Conservation (phyloP, 2,888 invertebrate species). For the Brassicogethes aeneus region DNA sequence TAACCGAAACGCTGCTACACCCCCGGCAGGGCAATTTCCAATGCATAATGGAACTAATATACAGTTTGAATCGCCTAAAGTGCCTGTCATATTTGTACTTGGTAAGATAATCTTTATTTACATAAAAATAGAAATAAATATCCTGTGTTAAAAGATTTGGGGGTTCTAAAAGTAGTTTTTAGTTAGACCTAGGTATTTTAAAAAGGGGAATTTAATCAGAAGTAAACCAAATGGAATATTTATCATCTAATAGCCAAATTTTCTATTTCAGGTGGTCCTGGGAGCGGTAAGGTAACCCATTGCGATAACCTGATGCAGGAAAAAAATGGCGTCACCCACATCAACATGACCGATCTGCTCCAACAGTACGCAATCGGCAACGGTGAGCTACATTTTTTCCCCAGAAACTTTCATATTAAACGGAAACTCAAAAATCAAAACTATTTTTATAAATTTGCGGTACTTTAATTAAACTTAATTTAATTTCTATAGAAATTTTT, state of each 20-base stretch:
- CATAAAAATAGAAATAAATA: too few species aligned
- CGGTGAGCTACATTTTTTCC: too few species aligned
- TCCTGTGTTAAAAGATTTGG: too few species aligned
- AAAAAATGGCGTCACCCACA: conserved; percentile 73
- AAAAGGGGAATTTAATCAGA: too few species aligned
- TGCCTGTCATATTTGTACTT: conserved; percentile 82
- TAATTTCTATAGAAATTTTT: too few species aligned
- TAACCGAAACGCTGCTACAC: conserved; percentile 47
- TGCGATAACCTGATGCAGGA: conserved; percentile 88
- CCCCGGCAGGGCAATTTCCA: conserved; percentile 62
- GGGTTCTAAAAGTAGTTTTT: too few species aligned
- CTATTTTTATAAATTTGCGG: not conserved
- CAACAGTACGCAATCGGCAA: conserved; percentile 86
- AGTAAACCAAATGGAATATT: too few species aligned
- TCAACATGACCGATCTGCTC: conserved; percentile 85
- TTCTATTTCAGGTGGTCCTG: conserved; percentile 73
- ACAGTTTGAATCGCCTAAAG: conserved; percentile 77
- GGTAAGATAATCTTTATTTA: conserved; percentile 46
- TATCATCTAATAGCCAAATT: too few species aligned
- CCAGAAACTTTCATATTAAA: too few species aligned
- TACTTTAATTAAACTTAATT: not conserved
- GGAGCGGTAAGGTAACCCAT: conserved; percentile 96
- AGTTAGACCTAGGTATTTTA: too few species aligned
- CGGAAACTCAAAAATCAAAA: too few species aligned
- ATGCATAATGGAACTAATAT: conserved; percentile 74